Conservation (phyloP, 2,797 vertebrate genomes). For the Typhlichthys eigenmanni region DNA sequence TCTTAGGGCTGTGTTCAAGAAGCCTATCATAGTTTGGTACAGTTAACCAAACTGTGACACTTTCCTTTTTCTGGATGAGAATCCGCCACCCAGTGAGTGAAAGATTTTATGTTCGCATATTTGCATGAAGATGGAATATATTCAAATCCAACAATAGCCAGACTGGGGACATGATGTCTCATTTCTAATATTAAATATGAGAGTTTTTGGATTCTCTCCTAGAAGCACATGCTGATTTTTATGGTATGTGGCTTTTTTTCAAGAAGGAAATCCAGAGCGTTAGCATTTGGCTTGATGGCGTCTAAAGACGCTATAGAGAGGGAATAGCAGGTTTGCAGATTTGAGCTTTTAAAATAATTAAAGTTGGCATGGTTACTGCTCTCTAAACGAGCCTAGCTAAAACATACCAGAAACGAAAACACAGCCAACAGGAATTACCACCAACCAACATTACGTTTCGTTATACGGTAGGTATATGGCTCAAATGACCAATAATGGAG, state of each 20-base stretch:
- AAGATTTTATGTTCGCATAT: conserved; percentile 18
- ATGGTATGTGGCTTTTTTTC: conserved; percentile 45
- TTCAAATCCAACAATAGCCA: conserved; percentile 7
- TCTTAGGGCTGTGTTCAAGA: conserved; percentile 45
- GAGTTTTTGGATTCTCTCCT: conserved; percentile 44
- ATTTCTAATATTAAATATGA: conserved; percentile 43
- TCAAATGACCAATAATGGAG: conserved; percentile 34
- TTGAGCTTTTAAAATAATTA: conserved; percentile 80
- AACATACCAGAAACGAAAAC: conserved; percentile 23
- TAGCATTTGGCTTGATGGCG: conserved; percentile 66
- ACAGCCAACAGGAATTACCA: conserved; percentile 46
- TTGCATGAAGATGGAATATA: conserved; percentile 11
- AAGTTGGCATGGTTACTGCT: conserved; percentile 68
- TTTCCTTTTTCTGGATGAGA: conserved; percentile 37
- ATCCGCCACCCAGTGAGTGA: conserved; percentile 1
- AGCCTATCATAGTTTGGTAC: conserved; percentile 53
- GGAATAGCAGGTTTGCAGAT: conserved; percentile 73
- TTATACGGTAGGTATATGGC: conserved; percentile 13
- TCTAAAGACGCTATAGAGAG: conserved; percentile 57
- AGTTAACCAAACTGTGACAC: conserved; percentile 53
- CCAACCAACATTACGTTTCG: conserved; percentile 39
- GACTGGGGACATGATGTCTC: conserved; percentile 23
- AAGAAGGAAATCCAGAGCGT: conserved; percentile 68
- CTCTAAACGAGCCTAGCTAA: conserved; percentile 52
- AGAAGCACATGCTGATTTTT: conserved; percentile 42